A percentile compares a stretch with the other conserved stretches of the same genome.
Conservation (phyloP, 2,888 invertebrate genomes). For the Drosophila fungiperda region DNA sequence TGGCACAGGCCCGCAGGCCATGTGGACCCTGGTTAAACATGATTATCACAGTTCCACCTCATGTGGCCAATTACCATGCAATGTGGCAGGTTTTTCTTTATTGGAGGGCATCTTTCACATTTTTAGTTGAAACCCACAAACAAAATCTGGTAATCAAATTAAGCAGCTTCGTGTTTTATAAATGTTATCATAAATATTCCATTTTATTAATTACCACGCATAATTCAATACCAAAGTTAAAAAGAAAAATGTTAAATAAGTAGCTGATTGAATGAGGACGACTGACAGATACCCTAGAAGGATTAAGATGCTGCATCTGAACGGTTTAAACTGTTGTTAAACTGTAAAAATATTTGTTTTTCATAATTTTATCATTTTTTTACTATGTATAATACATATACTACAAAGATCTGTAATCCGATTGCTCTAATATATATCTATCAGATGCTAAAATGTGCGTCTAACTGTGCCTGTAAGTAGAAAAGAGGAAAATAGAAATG, state of each 20-base stretch:
- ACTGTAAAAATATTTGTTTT: background rate
- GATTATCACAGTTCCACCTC: conserved; percentile 81
- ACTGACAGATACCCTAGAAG: conserved; percentile 9
- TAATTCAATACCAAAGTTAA: conserved; percentile 63
- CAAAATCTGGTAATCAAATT: conserved; percentile 76
- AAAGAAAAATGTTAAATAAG: conserved; percentile 6
- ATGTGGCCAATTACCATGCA: conserved; percentile 68
- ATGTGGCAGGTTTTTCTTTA: conserved; percentile 19
- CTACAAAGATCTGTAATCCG: background rate
- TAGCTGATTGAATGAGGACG: background rate
- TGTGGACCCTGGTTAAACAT: conserved; percentile 62
- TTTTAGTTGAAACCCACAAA: conserved; percentile 21
- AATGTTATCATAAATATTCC: conserved; percentile 81
- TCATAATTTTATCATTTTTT: background rate
- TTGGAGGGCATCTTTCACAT: conserved; percentile 9
- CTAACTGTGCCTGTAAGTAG: background rate
- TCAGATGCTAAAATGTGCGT: background rate
- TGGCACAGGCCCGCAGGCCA: conserved; percentile 29
- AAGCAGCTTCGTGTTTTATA: conserved; percentile 80
- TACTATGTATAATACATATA: background rate
- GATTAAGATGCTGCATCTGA: background rate
- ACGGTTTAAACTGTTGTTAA: background rate
- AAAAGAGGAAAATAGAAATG: background rate
- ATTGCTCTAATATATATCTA: background rate
- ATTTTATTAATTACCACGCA: conserved; percentile 79